Evolutionary conservation across 2,113 vertebrate genomes (phyloP), one percentile per base, ranked within the genome.

Genomic region (Seriola dumerili): DNA sequence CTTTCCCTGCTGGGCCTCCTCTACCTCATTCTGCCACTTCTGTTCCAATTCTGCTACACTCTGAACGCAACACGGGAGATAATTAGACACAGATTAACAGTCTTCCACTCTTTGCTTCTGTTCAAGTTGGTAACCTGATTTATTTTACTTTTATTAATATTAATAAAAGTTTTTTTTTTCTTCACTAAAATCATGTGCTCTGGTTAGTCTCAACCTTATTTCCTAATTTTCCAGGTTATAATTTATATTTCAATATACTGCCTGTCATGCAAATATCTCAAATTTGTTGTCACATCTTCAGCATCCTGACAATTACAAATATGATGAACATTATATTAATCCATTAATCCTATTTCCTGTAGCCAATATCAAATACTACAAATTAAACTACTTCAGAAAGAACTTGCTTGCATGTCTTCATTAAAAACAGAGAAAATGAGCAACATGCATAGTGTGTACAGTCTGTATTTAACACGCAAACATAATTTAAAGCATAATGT

Each of bases 11-110:
- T 95, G 94, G 52, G 97, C 97, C 48, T 99, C 98, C 36, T 99
- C 97, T 32, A 97, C 96, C 91, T 99, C 98, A 55, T 94, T 98
- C 89, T 99, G 98, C 98, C 98, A 99, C 85, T 99, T 99, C 93
- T 99, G 98, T 76, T 99, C 98, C 86, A 99, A 83, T 91, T 99
- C 98, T 25, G 97, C 98, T 69, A 99, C 98, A 64, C 97, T 98
- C 98, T 99, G 86, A 86, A 83, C 90, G 25, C 2, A 90, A 88
- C 65, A 68, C 13, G 57, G 57, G 36, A 76, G 40, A 68, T 17
- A 58, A 83, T 80, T 59, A 69, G 2, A 74, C 25, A 61, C 63
- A 71, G 12, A 59, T 42, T 69, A 19, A 16, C 19, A 52, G 17
- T 73, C n/a, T 62, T 46, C 16, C 3, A 21, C 42, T 40, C 42